phyloP scores from a whole-genome alignment of 2,888 invertebrate genomes.

The Dendrolimus pini region DNA sequence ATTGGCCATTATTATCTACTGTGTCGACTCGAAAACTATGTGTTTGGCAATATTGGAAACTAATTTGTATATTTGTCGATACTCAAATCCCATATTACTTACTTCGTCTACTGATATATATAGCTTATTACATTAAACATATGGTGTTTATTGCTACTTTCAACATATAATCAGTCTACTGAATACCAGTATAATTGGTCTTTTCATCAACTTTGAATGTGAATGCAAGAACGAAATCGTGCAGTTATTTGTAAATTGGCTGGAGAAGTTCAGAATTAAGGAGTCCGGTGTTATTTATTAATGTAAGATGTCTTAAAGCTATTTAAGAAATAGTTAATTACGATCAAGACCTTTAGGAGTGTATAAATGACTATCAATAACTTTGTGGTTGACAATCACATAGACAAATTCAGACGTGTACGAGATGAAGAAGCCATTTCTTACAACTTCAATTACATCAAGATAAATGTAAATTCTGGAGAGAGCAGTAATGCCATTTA shows the following conservation, averaged over 20 bases:
- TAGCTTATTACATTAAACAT: not conserved
- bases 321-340: not conserved
- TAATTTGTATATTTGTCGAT: conserved; percentile 9
- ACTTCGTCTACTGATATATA: not conserved
- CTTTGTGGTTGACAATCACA: conserved; percentile 13
- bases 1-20: conserved; percentile 29
- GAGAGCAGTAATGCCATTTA: conserved; percentile 45
- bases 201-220: not conserved
- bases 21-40: conserved; percentile 24
- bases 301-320: not conserved
- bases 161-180: conserved; percentile 2
- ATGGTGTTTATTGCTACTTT: not conserved
- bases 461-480: conserved; percentile 63
- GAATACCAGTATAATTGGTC: conserved; percentile 1
- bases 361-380: conserved; percentile 45
- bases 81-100: conserved; percentile 2
- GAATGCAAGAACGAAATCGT: not conserved
- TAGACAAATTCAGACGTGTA: conserved; percentile 13
- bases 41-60: conserved; percentile 20
- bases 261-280: conserved; percentile 4
- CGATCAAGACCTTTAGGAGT: conserved; percentile 13
- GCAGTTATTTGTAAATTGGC: conserved; percentile 3
- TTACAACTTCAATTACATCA: conserved; percentile 30
- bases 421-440: conserved; percentile 29
- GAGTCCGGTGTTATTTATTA: conserved; percentile 4